Conservation (phyloP, 2,113 vertebrate genomes). For the Melanocharis versteri region DNA sequence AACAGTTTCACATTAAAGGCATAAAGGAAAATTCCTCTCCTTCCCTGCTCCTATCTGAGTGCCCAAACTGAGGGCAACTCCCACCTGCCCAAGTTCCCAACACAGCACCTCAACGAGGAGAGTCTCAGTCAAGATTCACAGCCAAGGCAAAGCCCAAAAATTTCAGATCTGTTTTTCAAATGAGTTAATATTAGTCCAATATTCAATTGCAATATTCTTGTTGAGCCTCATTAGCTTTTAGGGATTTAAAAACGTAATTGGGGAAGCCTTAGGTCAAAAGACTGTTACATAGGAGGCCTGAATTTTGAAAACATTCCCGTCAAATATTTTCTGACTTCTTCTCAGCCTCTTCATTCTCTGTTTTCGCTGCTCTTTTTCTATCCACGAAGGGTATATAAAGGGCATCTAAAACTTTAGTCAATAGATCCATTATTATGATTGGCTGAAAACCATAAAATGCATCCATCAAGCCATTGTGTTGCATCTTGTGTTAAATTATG, state of each 20-base stretch:
- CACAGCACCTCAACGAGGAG: fast-evolving
- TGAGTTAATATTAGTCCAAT: not conserved
- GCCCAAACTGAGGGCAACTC: not conserved
- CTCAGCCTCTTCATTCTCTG: constrained; percentile 15
- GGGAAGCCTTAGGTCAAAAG: constrained; percentile 9
- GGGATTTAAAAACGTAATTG: not conserved
- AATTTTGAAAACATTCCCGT: not conserved
- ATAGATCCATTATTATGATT: constrained; percentile 82
- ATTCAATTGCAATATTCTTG: not conserved
- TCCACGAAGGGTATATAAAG: constrained; percentile 73
- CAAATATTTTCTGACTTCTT: constrained; percentile 44
- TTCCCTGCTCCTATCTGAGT: not conserved
- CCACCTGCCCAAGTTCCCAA: not conserved
- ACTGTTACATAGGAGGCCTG: not conserved
- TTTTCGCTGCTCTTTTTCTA: constrained; percentile 45
- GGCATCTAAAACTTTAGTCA: constrained; percentile 78
- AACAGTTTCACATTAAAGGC: not conserved
- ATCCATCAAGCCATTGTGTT: constrained; percentile 77
- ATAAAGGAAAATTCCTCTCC: not conserved
- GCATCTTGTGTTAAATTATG: constrained; percentile 77
- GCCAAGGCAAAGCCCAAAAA: not conserved
- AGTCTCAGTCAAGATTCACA: not conserved
- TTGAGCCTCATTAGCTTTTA: not conserved
- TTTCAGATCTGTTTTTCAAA: not conserved
- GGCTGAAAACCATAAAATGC: constrained; percentile 80